A percentile compares a stretch with the other conserved stretches of the same genome.
These are phyloP conservation scores for Apis mellifera DNA, from an alignment of 1,140 invertebrate genomes.

Conservation along the genomic window Amel_HAv3.1 CM009936.2:8493501-8494000, in stretches of 20 bases:
- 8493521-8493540: neutral
- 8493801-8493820: neutral
- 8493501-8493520: constrained; percentile 3
- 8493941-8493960: too few relatives aligned
- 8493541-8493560: neutral
- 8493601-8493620: constrained; percentile 54
- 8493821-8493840: neutral
- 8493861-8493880: neutral
- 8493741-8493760: constrained; percentile 19
- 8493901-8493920: too few relatives aligned
- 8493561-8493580: constrained; percentile 18
- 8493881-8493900: neutral
- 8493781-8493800: constrained; percentile 2
- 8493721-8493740: constrained; percentile 37
- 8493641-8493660: constrained; percentile 71
- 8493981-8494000: neutral
- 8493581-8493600: constrained; percentile 49
- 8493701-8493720: constrained; percentile 58
- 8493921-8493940: too few relatives aligned
- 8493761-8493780: neutral
- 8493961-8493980: neutral
- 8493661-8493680: constrained; percentile 69
- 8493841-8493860: neutral
- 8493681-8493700: constrained; percentile 63
- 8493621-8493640: constrained; percentile 57